These are phyloP conservation scores for Epizoanthus illoricatus DNA, from an alignment of 92 coral and sea anemone species.

Conservation along the genomic window DNA sequence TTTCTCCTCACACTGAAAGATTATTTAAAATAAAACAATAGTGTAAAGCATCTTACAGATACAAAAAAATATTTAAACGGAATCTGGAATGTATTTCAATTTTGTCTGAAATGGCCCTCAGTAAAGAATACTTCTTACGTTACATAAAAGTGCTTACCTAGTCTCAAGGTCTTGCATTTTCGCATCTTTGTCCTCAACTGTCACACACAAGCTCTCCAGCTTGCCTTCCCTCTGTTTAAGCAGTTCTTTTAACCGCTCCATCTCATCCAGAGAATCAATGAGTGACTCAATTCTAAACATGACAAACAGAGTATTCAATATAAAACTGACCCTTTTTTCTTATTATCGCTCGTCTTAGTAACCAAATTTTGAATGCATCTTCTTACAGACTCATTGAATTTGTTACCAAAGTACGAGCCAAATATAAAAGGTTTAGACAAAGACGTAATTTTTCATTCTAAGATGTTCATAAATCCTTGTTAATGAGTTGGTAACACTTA, in stretches of 20 bases:
- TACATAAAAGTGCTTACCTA: constrained; percentile 48
- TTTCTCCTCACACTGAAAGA: too few species aligned
- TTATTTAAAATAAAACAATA: background rate
- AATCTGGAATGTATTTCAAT: background rate
- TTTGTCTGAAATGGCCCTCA: too few species aligned
- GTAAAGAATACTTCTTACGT: background rate
- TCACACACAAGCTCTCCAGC: constrained; percentile 57
- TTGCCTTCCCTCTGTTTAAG: constrained; percentile 77
- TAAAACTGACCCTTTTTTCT: too few species aligned
- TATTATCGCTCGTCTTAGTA: too few species aligned
- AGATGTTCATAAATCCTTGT: too few species aligned
- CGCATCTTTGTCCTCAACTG: constrained; percentile 69
- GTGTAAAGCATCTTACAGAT: too few species aligned
- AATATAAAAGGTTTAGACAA: too few species aligned
- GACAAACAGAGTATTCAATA: background rate
- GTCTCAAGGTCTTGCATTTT: constrained; percentile 75
- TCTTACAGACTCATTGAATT: too few species aligned
- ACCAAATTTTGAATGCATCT: too few species aligned
- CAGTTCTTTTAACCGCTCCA: constrained; percentile 64
- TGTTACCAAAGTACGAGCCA: too few species aligned
- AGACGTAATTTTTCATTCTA: too few species aligned
- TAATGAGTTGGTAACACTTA: too few species aligned
- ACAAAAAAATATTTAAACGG: background rate
- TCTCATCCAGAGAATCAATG: constrained; percentile 67
- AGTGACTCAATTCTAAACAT: constrained; percentile 74